Percentiles rank a stretch among this genome's conserved stretches.
These are phyloP conservation scores for Nipponia nippon DNA, from an alignment of 2,113 vertebrate genomes.

Conservation along the genomic window DNA sequence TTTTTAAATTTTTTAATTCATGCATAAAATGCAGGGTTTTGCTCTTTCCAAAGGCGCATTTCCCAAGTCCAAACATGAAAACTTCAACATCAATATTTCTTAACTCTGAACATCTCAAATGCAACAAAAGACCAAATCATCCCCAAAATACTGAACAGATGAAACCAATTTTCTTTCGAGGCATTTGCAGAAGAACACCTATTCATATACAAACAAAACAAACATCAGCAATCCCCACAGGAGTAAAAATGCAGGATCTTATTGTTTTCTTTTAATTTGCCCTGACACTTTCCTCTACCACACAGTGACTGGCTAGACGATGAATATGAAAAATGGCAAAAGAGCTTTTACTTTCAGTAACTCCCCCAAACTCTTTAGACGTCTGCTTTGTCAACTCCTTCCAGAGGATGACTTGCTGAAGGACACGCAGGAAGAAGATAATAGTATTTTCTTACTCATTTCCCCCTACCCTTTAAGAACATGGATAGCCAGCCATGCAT, in stretches of 20 bases:
- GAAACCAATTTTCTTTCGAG: neutral
- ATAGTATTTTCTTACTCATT: neutral
- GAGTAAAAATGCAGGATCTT: neutral
- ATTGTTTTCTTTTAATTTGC: neutral
- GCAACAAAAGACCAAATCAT: neutral
- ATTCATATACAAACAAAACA: neutral
- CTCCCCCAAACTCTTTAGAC: neutral
- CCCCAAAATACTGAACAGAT: neutral
- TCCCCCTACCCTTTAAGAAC: neutral
- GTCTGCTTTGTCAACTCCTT: neutral
- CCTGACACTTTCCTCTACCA: neutral
- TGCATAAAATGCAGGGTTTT: neutral
- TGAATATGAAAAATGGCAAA: neutral
- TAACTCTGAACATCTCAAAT: neutral
- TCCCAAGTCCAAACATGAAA: neutral
- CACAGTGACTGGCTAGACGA: neutral
- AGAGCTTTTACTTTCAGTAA: neutral
- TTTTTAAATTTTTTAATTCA: neutral
- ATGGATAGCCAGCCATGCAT: neutral
- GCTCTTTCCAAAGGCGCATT: neutral
- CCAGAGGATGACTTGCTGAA: neutral
- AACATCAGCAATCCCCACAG: neutral
- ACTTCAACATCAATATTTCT: rapidly evolving
- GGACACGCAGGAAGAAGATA: rapidly evolving
- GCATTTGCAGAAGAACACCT: neutral